A percentile compares a stretch with the other conserved stretches of the same genome.
phyloP scores from a whole-genome alignment of 2,888 invertebrate species.

The Fissipunctia ypsillon region DNA sequence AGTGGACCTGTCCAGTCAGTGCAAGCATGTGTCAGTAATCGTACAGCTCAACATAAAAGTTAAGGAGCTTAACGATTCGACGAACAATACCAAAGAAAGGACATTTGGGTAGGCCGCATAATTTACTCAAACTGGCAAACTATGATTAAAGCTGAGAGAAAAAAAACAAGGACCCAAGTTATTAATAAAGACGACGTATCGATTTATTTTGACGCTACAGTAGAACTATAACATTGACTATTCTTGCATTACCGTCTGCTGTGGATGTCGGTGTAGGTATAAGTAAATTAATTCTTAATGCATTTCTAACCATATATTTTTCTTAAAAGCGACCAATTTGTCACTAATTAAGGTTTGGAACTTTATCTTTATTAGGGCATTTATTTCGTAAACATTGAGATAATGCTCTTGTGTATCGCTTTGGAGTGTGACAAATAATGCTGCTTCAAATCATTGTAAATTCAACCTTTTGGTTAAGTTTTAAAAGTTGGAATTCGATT shows the following conservation, averaged over 20 bases:
- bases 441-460: neutral
- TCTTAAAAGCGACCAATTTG: constrained; percentile 78
- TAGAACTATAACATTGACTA: neutral
- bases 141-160: too few species aligned
- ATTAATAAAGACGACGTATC: neutral
- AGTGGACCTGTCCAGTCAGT: too few species aligned
- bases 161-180: too few species aligned
- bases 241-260: neutral
- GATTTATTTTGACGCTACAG: neutral
- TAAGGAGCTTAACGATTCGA: too few species aligned
- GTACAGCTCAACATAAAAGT: too few species aligned
- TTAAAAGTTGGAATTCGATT: constrained; percentile 17
- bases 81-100: too few species aligned
- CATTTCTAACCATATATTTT: constrained; percentile 71
- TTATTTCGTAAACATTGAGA: constrained; percentile 77
- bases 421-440: constrained; percentile 47
- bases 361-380: constrained; percentile 79
- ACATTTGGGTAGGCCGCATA: too few species aligned
- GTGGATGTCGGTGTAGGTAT: neutral
- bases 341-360: constrained; percentile 80
- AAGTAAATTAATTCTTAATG: constrained; percentile 64
- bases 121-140: too few species aligned
- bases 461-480: constrained; percentile 17
- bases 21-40: too few species aligned
- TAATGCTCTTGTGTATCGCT: constrained; percentile 59